Evolutionary conservation across 2,888 invertebrate species (phyloP).

Genomic region (Pemphredon lugubris): DNA sequence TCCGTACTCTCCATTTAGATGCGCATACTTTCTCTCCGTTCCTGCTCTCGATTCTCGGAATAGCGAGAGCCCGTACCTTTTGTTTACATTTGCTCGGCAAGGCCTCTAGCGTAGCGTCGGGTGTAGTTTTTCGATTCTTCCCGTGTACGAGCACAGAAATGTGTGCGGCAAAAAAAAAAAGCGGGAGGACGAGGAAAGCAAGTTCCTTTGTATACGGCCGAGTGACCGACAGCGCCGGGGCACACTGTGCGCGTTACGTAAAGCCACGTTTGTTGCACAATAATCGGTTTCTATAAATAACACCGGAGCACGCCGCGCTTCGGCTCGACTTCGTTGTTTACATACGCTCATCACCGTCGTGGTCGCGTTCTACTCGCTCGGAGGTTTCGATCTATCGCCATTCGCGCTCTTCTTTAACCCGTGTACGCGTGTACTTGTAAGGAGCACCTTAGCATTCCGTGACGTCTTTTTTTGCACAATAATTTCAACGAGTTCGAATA

Average conservation of each 20-base stretch:
- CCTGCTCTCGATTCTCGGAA: conserved; percentile 17
- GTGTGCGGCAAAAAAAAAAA: conserved; percentile 24
- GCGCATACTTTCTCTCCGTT: background rate
- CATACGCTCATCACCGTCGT: conserved; percentile 60
- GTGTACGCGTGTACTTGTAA: background rate
- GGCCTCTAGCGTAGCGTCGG: background rate
- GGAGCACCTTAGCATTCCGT: background rate
- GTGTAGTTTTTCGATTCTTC: conserved; percentile 27
- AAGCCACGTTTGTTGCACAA: conserved; percentile 79
- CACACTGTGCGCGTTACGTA: conserved; percentile 72
- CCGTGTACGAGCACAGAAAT: conserved; percentile 19
- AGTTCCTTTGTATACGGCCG: conserved; percentile 65
- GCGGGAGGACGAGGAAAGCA: conserved; percentile 49
- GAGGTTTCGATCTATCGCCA: conserved; percentile 44
- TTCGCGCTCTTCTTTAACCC: conserved; percentile 8
- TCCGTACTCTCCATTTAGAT: background rate
- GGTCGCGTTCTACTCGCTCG: conserved; percentile 35
- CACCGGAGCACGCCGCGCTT: conserved; percentile 68
- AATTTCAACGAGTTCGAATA: no score
- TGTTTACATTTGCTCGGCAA: conserved; percentile 39
- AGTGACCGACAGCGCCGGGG: conserved; percentile 65
- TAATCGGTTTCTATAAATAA: conserved; percentile 79
- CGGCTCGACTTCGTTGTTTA: conserved; percentile 64
- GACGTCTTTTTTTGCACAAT: no score
- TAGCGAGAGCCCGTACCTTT: conserved; percentile 14